Percentiles rank a stretch among this genome's conserved stretches.
Evolutionary conservation across 2,797 vertebrate species (phyloP).

Genomic region (Melanotaenia maccullochi): DNA sequence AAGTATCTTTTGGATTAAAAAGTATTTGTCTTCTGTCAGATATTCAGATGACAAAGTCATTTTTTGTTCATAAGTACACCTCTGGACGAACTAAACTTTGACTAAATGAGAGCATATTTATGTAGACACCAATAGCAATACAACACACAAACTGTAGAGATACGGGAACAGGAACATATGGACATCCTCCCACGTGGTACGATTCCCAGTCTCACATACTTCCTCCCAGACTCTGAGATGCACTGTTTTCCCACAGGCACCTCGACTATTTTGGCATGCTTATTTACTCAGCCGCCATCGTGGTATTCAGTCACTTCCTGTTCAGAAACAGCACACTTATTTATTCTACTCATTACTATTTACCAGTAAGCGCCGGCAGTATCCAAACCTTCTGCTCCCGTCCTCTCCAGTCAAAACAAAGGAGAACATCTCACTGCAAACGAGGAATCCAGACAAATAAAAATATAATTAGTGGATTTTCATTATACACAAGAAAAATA

Average conservation of each 20-base stretch:
- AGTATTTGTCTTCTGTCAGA: background rate
- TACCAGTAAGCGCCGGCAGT: conserved; percentile 94
- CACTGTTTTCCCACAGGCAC: conserved; percentile 77
- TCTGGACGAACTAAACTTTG: background rate
- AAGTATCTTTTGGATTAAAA: background rate
- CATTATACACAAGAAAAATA: conserved; percentile 5
- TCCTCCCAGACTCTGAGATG: conserved; percentile 70
- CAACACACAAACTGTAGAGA: conserved; percentile 18
- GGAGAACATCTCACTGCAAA: conserved; percentile 89
- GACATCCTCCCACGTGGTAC: conserved; percentile 35
- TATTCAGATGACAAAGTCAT: background rate
- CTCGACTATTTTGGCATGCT: conserved; percentile 68
- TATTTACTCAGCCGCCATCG: conserved; percentile 79
- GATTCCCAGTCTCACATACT: conserved; percentile 72
- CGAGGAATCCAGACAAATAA: conserved; percentile 21
- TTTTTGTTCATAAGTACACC: background rate
- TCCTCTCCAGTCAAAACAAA: conserved; percentile 93
- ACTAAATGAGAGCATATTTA: background rate
- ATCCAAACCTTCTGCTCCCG: conserved; percentile 90
- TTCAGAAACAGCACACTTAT: conserved; percentile 56
- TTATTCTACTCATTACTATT: conserved; percentile 65
- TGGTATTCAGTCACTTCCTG: conserved; percentile 79
- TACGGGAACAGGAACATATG: conserved; percentile 25
- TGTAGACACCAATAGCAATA: background rate
- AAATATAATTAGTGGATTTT: conserved; percentile 18